Percentiles rank a stretch among this genome's conserved stretches.
Evolutionary conservation across 2,888 invertebrate genomes (phyloP).

Genomic region (Opisthograptis luteolata): DNA sequence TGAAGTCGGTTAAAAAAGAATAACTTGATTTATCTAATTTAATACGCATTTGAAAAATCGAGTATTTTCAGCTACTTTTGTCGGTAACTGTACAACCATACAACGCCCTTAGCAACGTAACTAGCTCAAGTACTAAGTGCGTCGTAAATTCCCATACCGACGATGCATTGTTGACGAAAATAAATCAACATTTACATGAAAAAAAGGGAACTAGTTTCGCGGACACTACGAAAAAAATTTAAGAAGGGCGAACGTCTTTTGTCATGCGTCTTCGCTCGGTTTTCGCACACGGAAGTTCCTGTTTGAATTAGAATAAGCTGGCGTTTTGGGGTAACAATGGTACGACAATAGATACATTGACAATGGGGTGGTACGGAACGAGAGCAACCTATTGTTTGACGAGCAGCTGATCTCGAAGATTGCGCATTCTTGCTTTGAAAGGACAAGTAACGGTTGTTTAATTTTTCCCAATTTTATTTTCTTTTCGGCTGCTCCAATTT

Average conservation of each 20-base stretch:
- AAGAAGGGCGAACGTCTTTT: constrained; percentile 62
- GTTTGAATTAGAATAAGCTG: constrained; percentile 62
- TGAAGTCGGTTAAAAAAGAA: too few relatives aligned
- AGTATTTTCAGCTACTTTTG: too few relatives aligned
- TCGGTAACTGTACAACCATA: constrained; percentile 28
- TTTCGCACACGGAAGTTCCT: constrained; percentile 81
- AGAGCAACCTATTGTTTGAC: constrained; percentile 64
- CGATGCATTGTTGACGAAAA: constrained; percentile 77
- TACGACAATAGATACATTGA: constrained; percentile 59
- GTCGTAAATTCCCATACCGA: constrained; percentile 74
- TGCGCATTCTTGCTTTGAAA: constrained; percentile 54
- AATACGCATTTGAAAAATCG: too few relatives aligned
- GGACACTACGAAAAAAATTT: constrained; percentile 53
- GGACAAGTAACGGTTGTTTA: constrained; percentile 58
- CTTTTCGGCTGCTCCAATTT: constrained; percentile 49
- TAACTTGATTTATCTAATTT: too few relatives aligned
- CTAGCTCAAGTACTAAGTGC: constrained; percentile 50
- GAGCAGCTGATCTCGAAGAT: constrained; percentile 71
- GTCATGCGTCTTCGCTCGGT: constrained; percentile 51
- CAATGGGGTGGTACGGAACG: constrained; percentile 66
- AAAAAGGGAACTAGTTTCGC: constrained; percentile 76
- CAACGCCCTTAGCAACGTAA: constrained; percentile 55
- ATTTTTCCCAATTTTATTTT: constrained; percentile 55
- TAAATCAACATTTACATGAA: constrained; percentile 80
- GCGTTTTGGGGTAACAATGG: constrained; percentile 67